Percentiles rank a stretch among this genome's conserved stretches.
phyloP scores from a whole-genome alignment of 2,888 invertebrate species.

The Dendrolimus houi region DNA sequence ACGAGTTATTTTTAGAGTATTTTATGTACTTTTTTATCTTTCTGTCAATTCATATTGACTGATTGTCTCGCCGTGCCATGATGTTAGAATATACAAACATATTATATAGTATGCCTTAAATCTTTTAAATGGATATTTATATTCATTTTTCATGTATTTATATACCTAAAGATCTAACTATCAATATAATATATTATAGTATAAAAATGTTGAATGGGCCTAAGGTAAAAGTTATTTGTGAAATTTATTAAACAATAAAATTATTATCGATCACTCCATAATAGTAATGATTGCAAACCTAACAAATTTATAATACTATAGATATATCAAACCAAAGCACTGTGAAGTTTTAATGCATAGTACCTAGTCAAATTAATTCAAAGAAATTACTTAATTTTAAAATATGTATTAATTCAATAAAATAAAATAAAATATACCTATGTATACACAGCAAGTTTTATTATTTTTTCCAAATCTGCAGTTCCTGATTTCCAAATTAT shows the following conservation, averaged over 20 bases:
- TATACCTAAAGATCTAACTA: conserved; percentile 1
- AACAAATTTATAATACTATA: background rate
- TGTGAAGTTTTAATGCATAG: background rate
- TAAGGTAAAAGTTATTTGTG: background rate
- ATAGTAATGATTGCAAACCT: background rate
- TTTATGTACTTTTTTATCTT: conserved; percentile 22
- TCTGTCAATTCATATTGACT: conserved; percentile 31
- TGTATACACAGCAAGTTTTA: conserved; percentile 31
- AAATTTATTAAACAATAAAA: background rate
- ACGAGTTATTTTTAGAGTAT: conserved; percentile 35
- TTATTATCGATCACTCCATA: background rate
- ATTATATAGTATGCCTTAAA: conserved; percentile 7
- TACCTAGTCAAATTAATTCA: background rate
- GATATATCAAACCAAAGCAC: background rate
- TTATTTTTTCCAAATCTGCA: conserved; percentile 15
- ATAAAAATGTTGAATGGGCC: background rate
- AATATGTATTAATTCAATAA: conserved; percentile 25
- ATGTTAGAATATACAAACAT: conserved; percentile 8
- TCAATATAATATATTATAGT: background rate
- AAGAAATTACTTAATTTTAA: conserved; percentile 2
- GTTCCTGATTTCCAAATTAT: background rate
- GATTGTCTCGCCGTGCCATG: conserved; percentile 31
- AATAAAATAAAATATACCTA: conserved; percentile 29
- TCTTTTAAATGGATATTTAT: background rate
- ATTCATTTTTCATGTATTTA: background rate